These are phyloP conservation scores for Caradrina clavipalpis DNA, from an alignment of 2,888 invertebrate species.

Conservation along the genomic window DNA sequence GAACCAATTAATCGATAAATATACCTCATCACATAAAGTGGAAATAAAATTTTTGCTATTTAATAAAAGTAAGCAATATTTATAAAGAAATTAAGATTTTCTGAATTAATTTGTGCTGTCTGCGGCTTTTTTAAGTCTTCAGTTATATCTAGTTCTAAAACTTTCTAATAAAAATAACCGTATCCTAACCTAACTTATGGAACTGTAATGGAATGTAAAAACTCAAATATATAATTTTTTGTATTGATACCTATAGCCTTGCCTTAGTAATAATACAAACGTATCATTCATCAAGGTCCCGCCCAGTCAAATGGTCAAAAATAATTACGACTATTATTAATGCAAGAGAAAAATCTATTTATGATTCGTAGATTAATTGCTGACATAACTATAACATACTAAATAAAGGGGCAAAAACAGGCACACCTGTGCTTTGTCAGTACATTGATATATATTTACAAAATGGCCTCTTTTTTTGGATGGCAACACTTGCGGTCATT, in stretches of 20 bases:
- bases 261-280: constrained; percentile 12
- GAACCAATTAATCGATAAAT: background rate
- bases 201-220: too few relatives aligned
- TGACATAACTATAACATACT: constrained; percentile 55
- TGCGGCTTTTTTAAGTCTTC: too few relatives aligned
- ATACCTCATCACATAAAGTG: background rate
- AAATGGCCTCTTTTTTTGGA: constrained; percentile 71
- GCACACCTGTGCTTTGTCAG: constrained; percentile 69
- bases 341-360: constrained; percentile 56
- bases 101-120: too few relatives aligned
- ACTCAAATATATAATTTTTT: constrained; percentile 1
- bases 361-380: constrained; percentile 67
- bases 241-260: constrained; percentile 18
- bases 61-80: too few relatives aligned
- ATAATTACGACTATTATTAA: constrained; percentile 46
- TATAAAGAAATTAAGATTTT: too few relatives aligned
- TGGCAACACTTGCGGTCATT: constrained; percentile 77
- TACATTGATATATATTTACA: constrained; percentile 71
- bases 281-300: constrained; percentile 34
- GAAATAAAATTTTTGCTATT: background rate
- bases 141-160: too few relatives aligned
- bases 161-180: too few relatives aligned
- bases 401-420: constrained; percentile 61
- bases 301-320: constrained; percentile 47
- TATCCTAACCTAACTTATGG: too few relatives aligned